Base-by-base conservation (phyloP, 2,888 invertebrate species). In the Norana najaformis region DNA sequence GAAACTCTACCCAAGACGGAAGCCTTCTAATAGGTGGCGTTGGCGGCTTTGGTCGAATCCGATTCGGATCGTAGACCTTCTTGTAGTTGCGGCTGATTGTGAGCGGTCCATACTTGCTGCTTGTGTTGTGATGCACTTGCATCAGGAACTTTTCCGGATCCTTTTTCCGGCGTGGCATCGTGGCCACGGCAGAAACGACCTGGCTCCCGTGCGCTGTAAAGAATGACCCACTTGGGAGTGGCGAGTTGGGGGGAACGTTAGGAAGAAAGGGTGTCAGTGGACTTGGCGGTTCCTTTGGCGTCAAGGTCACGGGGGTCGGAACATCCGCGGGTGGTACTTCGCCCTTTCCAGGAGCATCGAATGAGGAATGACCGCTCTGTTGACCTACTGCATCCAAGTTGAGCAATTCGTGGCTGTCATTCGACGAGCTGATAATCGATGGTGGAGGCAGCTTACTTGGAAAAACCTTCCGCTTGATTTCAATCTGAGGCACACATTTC, bases 21-120 rank as follows among this genome's bases (percentile, higher is more conserved):
- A 97, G 97, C 94, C 98, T 96, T 94, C 98, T 98, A 90, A 98
- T 95, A 0, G 98, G 98, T 38, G 98, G 98, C 0, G 98, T 98
- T 30, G 98, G 98, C 0, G 98, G 97, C 92, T 96, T 95, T 13
- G 90, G 69, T 41, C 85, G 35, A 23, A 89, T 85, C 36, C 89
- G 90, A 5, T 89, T 88, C 37, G 91, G 88, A 34, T 90, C 53
- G 18, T 90, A 90, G 13, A 89, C 34, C 69, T 88, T 89, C n/a
- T 89, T 89, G 90, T 36, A 69, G 90, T 89, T 85, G 35, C 88
- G 53, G 38, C 41, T 83, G 53, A 69, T 88, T 30, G 90, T 39
- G 18, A 85, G 39, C 39, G 82, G 41, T 41, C 85, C 41, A 30
- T 89, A 85, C 34, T 41, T 34, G 85, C 89, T 82, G 82, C 38